Evolutionary conservation across 2,113 vertebrate genomes (phyloP).

Genomic region (Synchiropus splendidus): DNA sequence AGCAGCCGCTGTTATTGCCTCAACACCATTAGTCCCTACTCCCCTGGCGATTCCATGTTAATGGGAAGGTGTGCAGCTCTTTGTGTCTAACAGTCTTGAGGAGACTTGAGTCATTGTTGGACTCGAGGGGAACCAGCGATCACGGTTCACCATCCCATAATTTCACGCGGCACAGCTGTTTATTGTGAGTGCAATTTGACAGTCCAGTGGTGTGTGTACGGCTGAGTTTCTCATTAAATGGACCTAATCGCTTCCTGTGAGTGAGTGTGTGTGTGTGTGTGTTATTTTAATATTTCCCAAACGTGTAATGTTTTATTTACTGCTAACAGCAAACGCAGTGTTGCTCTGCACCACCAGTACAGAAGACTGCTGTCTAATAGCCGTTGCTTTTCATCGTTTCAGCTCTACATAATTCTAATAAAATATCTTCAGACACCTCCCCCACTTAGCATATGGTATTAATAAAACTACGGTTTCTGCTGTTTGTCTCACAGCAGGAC

Average conservation of each 20-base stretch:
- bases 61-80: conserved; percentile 17
- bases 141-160: conserved; percentile 27
- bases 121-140: conserved; percentile 13
- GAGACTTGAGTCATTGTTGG: conserved; percentile 12
- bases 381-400: too few relatives aligned
- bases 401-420: too few relatives aligned
- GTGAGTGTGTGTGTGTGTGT: conserved; percentile 1
- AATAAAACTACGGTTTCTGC: too few relatives aligned
- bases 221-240: conserved; percentile 45
- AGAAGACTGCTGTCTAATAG: too few relatives aligned
- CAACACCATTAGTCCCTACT: conserved; percentile 15
- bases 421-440: too few relatives aligned
- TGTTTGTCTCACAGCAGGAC: too few relatives aligned
- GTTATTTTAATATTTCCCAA: too few relatives aligned
- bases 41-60: conserved; percentile 23
- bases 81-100: conserved; percentile 15
- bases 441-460: too few relatives aligned
- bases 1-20: conserved; percentile 33
- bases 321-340: too few relatives aligned
- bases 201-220: conserved; percentile 52
- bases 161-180: conserved; percentile 42
- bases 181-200: conserved; percentile 55
- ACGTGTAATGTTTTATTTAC: too few relatives aligned
- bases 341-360: too few relatives aligned
- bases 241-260: conserved; percentile 43